Base-by-base conservation (phyloP, 1,140 invertebrate species). In the Drosophila sp. region DNA sequence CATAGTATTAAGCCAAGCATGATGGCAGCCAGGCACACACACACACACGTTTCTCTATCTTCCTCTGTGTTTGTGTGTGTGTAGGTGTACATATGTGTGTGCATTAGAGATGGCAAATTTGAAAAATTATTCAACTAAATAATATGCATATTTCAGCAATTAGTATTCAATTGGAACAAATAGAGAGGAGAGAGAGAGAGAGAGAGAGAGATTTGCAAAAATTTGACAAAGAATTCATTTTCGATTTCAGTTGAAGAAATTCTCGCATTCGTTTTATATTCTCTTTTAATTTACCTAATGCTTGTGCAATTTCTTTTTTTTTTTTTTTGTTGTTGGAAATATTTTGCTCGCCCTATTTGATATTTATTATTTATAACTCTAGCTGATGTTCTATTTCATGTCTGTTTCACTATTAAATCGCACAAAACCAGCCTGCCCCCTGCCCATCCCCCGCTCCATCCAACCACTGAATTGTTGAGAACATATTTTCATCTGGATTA, bases 1-100 rank as follows among this genome's bases (percentile, higher is more conserved):
- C 63, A 56, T 35, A 29, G 41, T 41, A 62, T 29, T 62, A 62
- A 62, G 60, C 60, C 38, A 62, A 44, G 41, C 61, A 33, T 50
- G 25, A 50, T 64, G 17, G 11, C 17, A n/a, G 6, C 25, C 23
- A 50, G 7, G 27, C 2, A 27, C 25, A 35, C 40, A 38, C 27
- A 23, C 17, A 44, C 41, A 47, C 44, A 44, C 4, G 17, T 17
- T 17, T 17, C 17, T 17, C 17, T 17, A 0, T 17, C 17, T 0
- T 0, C 17, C 17, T 17, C 0, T 17, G 17, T 17, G 17, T 17
- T 0, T 17, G 17, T 17, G 17, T 17, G 17, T 17, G 17, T 17
- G 17, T 17, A 17, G 17, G 35, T 38, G 6, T 38, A 7, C 17
- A 23, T n/a, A 17, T 25, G 10, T 50, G 30, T 54, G 44, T 64